phyloP scores from a whole-genome alignment of 2,797 vertebrate genomes.

The Uromys caudimaculatus region DNA sequence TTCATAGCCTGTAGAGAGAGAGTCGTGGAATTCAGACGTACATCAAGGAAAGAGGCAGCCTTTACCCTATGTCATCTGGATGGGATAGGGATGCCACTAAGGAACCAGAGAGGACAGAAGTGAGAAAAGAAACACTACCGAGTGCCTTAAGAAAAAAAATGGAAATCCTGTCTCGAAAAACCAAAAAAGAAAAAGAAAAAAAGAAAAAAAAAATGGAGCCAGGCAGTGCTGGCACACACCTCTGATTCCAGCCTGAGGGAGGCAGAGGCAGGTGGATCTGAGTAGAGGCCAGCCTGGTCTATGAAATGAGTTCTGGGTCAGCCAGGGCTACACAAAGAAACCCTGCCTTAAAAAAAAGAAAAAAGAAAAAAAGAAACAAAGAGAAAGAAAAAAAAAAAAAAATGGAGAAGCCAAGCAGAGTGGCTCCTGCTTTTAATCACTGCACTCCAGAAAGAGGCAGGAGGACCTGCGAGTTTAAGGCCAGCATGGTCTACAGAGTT shows the following conservation, averaged over 20 bases:
- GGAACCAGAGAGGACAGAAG: slow-evolving; percentile 35
- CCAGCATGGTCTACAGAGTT: neutral
- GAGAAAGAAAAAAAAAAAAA: neutral
- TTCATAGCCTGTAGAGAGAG: slow-evolving; percentile 92
- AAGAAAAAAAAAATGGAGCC: slow-evolving; percentile 1
- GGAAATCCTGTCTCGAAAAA: too few species aligned
- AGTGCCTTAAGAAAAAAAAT: slow-evolving; percentile 21
- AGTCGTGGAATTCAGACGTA: neutral
- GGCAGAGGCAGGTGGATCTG: neutral
- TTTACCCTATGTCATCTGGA: neutral
- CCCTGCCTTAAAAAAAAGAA: too few species aligned
- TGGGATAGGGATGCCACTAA: neutral
- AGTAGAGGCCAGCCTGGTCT: neutral
- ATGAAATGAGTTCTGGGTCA: neutral
- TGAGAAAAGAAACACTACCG: neutral
- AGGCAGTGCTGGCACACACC: neutral
- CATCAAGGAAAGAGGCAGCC: neutral
- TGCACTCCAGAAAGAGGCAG: neutral
- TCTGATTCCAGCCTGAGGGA: too few species aligned
- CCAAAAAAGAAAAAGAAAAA: too few species aligned
- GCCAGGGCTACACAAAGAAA: neutral
- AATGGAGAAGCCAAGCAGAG: neutral
- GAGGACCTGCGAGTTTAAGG: neutral
- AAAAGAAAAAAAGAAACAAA: neutral
- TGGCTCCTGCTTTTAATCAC: neutral